Evolutionary conservation across 2,113 vertebrate species (phyloP).

Genomic region (Salminus brasiliensis): DNA sequence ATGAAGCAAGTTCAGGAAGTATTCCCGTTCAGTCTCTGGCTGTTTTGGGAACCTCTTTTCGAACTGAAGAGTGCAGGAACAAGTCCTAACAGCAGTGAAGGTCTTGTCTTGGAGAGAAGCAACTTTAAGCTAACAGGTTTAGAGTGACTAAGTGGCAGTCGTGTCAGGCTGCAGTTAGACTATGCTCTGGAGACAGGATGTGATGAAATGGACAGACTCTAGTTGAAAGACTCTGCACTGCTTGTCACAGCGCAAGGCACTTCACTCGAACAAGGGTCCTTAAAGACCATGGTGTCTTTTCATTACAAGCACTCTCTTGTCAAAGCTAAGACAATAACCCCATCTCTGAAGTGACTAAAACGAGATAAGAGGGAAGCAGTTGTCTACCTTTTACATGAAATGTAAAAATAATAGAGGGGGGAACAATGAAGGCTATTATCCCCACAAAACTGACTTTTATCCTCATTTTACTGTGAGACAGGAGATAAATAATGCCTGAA

Average conservation of each 20-base stretch:
- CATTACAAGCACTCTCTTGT: slow-evolving; percentile 43
- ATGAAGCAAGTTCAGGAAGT: neutral
- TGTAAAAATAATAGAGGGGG: slow-evolving; percentile 37
- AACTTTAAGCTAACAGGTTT: slow-evolving; percentile 23
- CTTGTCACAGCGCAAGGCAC: neutral
- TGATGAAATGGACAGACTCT: slow-evolving; percentile 50
- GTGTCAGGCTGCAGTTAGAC: slow-evolving; percentile 29
- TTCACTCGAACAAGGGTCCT: slow-evolving; percentile 4
- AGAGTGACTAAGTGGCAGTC: slow-evolving; percentile 16
- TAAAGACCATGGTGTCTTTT: slow-evolving; percentile 21
- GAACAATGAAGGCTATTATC: slow-evolving; percentile 48
- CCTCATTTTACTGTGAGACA: slow-evolving; percentile 50
- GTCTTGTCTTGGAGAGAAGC: neutral
- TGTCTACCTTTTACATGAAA: slow-evolving; percentile 12
- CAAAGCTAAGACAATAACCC: slow-evolving; percentile 29
- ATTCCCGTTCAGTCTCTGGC: neutral
- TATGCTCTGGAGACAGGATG: slow-evolving; percentile 10
- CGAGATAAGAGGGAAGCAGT: slow-evolving; percentile 24
- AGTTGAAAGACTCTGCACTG: slow-evolving; percentile 32
- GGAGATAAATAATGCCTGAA: slow-evolving; percentile 38
- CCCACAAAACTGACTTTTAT: slow-evolving; percentile 47
- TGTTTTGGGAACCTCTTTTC: neutral
- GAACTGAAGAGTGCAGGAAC: neutral
- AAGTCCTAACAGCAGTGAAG: neutral
- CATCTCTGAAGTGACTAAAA: slow-evolving; percentile 31